Evolutionary conservation across 2,888 invertebrate genomes (phyloP), one percentile per base, ranked within the genome.

Genomic region (Cordilura impudica): DNA sequence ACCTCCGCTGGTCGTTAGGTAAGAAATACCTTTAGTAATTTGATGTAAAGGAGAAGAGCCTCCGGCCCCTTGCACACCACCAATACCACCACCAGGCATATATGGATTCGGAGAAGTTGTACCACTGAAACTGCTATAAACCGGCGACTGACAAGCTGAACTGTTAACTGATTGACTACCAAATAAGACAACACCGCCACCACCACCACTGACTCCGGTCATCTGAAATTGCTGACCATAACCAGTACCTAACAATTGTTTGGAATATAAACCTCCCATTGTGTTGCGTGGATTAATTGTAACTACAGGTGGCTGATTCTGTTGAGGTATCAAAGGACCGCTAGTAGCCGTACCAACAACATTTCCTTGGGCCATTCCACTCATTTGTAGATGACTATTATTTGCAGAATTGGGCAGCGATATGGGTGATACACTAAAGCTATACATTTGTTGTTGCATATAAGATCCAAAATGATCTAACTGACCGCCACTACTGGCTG

Each of bases 11-110:
- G 95, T 95, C 84, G 94, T 94, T 14, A 95, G 89, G 45, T 93
- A 94, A 85, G 95, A 95, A 4, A 95, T 92, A 8, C 95, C 95
- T 91, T 88, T 91, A 0, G 92, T 92, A 56, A 92, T 92, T 84
- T 94, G 94, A 85, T 94, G 94, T 54, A 94, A 90, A 0, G 94
- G 94, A 0, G 92, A 92, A 2, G 91, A 86, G n/a, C 87, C 86
- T 65, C 90, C 90, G 10, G 53, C 72, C 23, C 71, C 81, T 3
- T 78, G 53, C 3, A 26, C 84, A 63, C 89, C 89, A 21, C 85
- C 87, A 49, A 88, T 90, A 2, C 80, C 76, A 21, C 70, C 80
- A 56, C 84, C 85, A 4, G 84, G 86, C 81, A 86, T 65, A 78
- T 86, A 89, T 0, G 88, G 84, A 85, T 89, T 90, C 12, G 90